Evolutionary conservation across 1,140 invertebrate species (phyloP).

Genomic region (Melitaea cinxia): DNA sequence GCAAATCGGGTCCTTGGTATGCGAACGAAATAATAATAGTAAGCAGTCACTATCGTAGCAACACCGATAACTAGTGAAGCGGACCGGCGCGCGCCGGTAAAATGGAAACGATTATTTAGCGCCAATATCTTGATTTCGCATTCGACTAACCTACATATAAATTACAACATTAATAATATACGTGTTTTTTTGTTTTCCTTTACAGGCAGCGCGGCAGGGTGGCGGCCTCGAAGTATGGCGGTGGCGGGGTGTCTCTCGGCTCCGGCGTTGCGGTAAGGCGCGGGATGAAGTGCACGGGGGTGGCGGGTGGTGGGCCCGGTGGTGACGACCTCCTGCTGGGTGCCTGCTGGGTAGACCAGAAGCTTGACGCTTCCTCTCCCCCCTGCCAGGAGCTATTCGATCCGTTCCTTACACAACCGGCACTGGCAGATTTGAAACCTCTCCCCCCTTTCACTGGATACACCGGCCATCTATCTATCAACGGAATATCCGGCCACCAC

Average conservation of each 20-base stretch:
- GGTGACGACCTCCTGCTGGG: conserved; percentile 82
- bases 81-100: conserved; percentile 47
- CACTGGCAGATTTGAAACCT: conserved; percentile 91
- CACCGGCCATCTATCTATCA: conserved; percentile 90
- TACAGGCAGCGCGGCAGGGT: conserved; percentile 71
- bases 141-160: conserved; percentile 44
- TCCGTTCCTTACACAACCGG: conserved; percentile 84
- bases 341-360: conserved; percentile 82
- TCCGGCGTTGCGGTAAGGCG: conserved; percentile 70
- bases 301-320: conserved; percentile 52
- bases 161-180: conserved; percentile 40
- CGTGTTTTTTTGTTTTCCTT: conserved; percentile 35
- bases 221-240: conserved; percentile 79
- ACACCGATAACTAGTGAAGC: conserved; percentile 61
- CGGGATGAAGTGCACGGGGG: conserved; percentile 71
- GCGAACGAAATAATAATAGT: conserved; percentile 41
- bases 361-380: conserved; percentile 68
- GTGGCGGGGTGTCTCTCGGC: conserved; percentile 68
- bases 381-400: conserved; percentile 80
- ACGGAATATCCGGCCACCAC: conserved; percentile 93
- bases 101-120: conserved; percentile 48
- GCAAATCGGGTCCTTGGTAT: conserved; percentile 34
- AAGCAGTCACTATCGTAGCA: conserved; percentile 36
- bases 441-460: conserved; percentile 93
- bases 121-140: conserved; percentile 51